Percentiles rank a stretch among this genome's conserved stretches.
phyloP scores from a whole-genome alignment of 1,140 invertebrate genomes.

The Brevipalpus yothersi region DNA sequence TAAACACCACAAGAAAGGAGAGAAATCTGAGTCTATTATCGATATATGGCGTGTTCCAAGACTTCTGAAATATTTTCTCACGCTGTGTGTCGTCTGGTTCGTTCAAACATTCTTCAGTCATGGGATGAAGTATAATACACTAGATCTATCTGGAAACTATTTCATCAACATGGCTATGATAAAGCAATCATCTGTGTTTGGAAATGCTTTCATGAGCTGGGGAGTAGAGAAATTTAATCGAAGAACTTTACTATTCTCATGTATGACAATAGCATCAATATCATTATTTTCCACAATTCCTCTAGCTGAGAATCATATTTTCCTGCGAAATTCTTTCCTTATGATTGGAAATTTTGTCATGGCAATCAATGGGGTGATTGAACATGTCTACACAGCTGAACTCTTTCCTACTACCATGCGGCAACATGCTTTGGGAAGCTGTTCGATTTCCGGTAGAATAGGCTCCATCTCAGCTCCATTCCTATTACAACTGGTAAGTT shows the following conservation, averaged over 20 bases:
- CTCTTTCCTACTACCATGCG: slow-evolving; percentile 42
- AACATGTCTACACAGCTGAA: slow-evolving; percentile 55
- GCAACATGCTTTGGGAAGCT: slow-evolving; percentile 18
- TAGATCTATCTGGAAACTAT: background rate
- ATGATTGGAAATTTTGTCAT: slow-evolving; percentile 59
- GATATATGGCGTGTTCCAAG: slow-evolving; percentile 9
- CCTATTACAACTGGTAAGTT: slow-evolving; percentile 24
- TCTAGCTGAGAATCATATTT: slow-evolving; percentile 11
- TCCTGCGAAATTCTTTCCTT: slow-evolving; percentile 34
- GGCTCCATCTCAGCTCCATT: slow-evolving; percentile 21
- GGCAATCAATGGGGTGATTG: slow-evolving; percentile 46
- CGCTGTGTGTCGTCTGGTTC: slow-evolving; percentile 18
- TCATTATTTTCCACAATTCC: background rate
- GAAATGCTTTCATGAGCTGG: slow-evolving; percentile 25
- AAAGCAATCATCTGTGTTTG: slow-evolving; percentile 45
- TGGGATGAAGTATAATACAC: background rate
- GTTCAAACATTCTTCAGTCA: slow-evolving; percentile 23
- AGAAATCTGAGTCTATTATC: background rate
- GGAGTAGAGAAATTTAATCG: background rate
- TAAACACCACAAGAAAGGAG: background rate
- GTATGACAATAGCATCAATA: background rate
- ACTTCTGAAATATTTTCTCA: slow-evolving; percentile 9
- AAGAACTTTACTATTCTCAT: background rate
- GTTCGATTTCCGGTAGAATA: slow-evolving; percentile 18
- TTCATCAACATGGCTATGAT: slow-evolving; percentile 23